These are phyloP conservation scores for Heliconius eleuchia DNA, from an alignment of 1,140 invertebrate genomes.

Conservation along the genomic window DNA sequence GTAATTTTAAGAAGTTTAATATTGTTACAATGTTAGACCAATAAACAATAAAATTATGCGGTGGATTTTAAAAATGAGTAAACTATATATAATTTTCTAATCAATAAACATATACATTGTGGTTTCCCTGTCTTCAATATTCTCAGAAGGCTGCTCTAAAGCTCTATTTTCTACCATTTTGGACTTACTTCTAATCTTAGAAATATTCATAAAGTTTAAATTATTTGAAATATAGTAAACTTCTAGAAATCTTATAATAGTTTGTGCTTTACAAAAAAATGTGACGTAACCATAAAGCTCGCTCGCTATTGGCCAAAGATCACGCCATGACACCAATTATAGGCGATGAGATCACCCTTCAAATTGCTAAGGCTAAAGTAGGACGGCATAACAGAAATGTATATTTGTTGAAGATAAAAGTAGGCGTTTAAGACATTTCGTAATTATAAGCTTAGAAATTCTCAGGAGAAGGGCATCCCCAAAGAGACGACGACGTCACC, in stretches of 20 bases:
- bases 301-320: constrained; percentile 65
- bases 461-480: constrained; percentile 77
- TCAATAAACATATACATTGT: too few relatives aligned
- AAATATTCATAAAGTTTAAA: background rate
- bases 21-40: too few relatives aligned
- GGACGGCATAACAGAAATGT: constrained; percentile 55
- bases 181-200: background rate
- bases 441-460: constrained; percentile 54
- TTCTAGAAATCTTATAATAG: constrained; percentile 2
- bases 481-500: constrained; percentile 72
- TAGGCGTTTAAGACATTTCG: constrained; percentile 68
- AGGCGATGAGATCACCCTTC: constrained; percentile 71
- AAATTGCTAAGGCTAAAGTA: constrained; percentile 55
- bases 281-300: constrained; percentile 54
- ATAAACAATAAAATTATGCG: too few relatives aligned
- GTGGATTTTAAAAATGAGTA: too few relatives aligned
- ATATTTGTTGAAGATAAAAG: constrained; percentile 47
- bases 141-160: too few relatives aligned
- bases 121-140: too few relatives aligned
- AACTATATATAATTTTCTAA: background rate
- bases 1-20: too few relatives aligned
- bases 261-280: constrained; percentile 21
- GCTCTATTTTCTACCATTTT: too few relatives aligned
- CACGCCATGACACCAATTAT: constrained; percentile 62
- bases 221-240: background rate